Evolutionary conservation across 2,113 vertebrate genomes (phyloP).

Genomic region (Siniperca knerii): DNA sequence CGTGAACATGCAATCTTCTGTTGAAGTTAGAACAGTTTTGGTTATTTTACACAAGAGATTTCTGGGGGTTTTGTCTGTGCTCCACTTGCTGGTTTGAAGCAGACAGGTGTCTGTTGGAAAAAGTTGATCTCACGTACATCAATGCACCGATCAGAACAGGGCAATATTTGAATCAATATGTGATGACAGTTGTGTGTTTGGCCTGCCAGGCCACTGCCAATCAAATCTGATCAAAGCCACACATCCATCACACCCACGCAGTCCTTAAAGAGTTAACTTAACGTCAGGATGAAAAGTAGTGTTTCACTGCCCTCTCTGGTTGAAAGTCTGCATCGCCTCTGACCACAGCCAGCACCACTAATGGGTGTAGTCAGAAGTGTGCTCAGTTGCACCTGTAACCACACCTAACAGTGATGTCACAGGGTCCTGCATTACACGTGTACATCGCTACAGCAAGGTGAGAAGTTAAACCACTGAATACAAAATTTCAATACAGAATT

Average conservation of each 20-base stretch:
- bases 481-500: neutral
- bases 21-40: neutral
- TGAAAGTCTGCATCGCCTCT: neutral
- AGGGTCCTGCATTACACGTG: neutral
- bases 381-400: neutral
- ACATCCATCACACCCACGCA: neutral
- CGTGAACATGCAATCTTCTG: too few relatives aligned
- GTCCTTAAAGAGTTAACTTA: neutral
- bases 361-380: neutral
- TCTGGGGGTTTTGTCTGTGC: neutral
- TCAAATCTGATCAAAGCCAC: neutral
- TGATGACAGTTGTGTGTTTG: neutral
- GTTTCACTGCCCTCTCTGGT: constrained; percentile 4
- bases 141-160: neutral
- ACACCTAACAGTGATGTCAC: neutral
- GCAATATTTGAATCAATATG: neutral
- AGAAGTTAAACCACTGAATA: neutral
- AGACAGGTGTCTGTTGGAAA: neutral
- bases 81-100: neutral
- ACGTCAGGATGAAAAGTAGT: neutral
- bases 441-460: neutral
- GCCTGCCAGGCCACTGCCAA: neutral
- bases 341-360: neutral
- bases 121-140: neutral
- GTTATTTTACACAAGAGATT: neutral